A percentile compares a stretch with the other conserved stretches of the same genome.
These are phyloP conservation scores for Merodon equestris DNA, from an alignment of 2,888 invertebrate genomes.

Conservation along the genomic window DNA sequence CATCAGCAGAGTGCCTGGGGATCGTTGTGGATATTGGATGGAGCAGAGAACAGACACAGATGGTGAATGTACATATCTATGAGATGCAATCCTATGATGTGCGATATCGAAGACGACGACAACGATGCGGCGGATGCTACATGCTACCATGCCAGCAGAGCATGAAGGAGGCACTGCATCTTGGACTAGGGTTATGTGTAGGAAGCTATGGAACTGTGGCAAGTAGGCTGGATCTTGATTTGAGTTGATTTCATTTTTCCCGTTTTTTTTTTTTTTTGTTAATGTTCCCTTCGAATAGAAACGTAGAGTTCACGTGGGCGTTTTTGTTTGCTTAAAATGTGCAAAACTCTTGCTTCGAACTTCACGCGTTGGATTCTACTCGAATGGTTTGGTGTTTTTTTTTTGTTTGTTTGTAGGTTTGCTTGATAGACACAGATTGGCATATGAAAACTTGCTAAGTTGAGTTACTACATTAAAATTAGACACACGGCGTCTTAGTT, in stretches of 20 bases:
- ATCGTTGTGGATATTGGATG: constrained; percentile 16
- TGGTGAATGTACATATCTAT: constrained; percentile 50
- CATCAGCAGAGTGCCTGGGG: constrained; percentile 2
- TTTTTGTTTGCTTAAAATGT: constrained; percentile 15
- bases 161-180: too few relatives aligned
- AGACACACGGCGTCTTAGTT: too few relatives aligned
- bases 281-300: too few relatives aligned
- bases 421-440: constrained; percentile 1
- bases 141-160: constrained; percentile 4
- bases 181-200: constrained; percentile 24
- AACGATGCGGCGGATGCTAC: constrained; percentile 12
- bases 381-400: too few relatives aligned
- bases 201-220: constrained; percentile 46
- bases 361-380: neutral
- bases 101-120: constrained; percentile 24
- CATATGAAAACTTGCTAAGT: constrained; percentile 7
- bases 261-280: constrained; percentile 1
- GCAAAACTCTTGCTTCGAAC: constrained; percentile 1
- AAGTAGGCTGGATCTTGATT: constrained; percentile 50
- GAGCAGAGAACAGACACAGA: constrained; percentile 23
- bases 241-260: constrained; percentile 1
- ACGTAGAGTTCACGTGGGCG: constrained; percentile 5
- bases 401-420: too few relatives aligned
- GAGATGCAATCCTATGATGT: constrained; percentile 43
- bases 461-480: too few relatives aligned